Evolutionary conservation across 2,113 vertebrate species (phyloP), one percentile per base, ranked within the genome.

Genomic region (Aleadryas rufinucha): DNA sequence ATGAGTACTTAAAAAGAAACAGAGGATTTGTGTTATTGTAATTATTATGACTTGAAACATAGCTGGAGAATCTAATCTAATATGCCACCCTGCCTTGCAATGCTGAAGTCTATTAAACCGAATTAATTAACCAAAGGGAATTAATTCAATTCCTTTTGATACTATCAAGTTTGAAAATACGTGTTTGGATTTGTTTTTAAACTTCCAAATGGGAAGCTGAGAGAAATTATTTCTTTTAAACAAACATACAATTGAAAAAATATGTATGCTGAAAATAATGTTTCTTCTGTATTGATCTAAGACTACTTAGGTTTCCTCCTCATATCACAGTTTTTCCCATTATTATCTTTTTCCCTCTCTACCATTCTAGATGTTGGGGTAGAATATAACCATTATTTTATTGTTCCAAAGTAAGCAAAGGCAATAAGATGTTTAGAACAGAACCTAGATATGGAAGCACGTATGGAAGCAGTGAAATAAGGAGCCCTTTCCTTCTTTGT

Each of bases 111-210:
- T 39, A 64, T 80, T 60, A 87, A 94, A 77, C 18, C 20, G 83
- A 96, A 95, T 84, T 91, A 95, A 93, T 93, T 90, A 87, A 76
- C 16, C 35, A 89, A 87, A 41, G 52, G n/a, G 42, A 96, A 89
- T 83, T 89, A 91, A 95, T 92, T 84, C n/a, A 79, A 83, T 87
- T 93, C 63, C 21, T 96, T 90, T 85, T 83, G 66, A 83, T 87
- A 77, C 8, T 47, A 69, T 20, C 6, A 86, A 63, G 42, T 76
- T 64, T 69, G 57, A 76, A 70, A 87, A 75, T 57, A 49, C 91
- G 19, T 22, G 7, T 56, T 87, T 77, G 8, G 5, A 13, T 1
- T 21, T 76, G 54, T 45, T 84, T 78, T 88, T 56, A 71, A 85
- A 52, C 30, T 12, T 80, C 71, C 57, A 87, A 49, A 75, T n/a